A percentile compares a stretch with the other conserved stretches of the same genome.
Evolutionary conservation across 2,797 vertebrate species (phyloP).

Genomic region (Peromyscus melanophrys): DNA sequence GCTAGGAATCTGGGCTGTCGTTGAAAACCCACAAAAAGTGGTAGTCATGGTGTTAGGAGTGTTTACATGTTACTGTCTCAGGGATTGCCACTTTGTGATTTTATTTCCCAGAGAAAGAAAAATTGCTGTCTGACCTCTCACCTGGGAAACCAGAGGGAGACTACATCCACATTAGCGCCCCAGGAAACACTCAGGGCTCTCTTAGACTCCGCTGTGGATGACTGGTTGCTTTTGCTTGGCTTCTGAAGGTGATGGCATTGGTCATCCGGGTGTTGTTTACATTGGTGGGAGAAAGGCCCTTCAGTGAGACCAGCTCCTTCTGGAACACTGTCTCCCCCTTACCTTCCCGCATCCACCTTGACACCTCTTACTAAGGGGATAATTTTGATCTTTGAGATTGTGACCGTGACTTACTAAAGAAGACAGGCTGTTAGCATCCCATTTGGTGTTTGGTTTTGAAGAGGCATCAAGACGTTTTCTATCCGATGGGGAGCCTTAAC

Average conservation of each 20-base stretch:
- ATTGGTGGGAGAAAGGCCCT: neutral
- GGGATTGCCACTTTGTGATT: neutral
- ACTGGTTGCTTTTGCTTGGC: constrained; percentile 9
- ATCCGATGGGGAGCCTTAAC: constrained; percentile 71
- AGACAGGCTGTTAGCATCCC: constrained; percentile 81
- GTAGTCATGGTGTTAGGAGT: neutral
- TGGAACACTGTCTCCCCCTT: neutral
- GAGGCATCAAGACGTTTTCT: constrained; percentile 77
- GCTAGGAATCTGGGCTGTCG: neutral
- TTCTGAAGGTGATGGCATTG: neutral
- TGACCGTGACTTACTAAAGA: constrained; percentile 83
- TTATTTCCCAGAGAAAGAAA: constrained; percentile 9
- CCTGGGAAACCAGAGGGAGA: neutral
- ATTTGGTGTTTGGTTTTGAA: constrained; percentile 74
- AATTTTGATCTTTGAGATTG: constrained; percentile 72
- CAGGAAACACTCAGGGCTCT: neutral
- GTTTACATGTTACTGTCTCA: neutral
- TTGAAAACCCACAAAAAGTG: neutral
- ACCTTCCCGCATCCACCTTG: constrained; percentile 5
- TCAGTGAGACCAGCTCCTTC: constrained; percentile 1
- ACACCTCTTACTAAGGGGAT: constrained; percentile 82
- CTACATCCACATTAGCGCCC: neutral
- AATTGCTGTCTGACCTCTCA: neutral
- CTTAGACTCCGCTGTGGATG: neutral
- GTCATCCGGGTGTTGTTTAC: neutral